Evolutionary conservation across 2,888 invertebrate genomes (phyloP), one percentile per base, ranked within the genome.

Genomic region (Drosophila testacea): DNA sequence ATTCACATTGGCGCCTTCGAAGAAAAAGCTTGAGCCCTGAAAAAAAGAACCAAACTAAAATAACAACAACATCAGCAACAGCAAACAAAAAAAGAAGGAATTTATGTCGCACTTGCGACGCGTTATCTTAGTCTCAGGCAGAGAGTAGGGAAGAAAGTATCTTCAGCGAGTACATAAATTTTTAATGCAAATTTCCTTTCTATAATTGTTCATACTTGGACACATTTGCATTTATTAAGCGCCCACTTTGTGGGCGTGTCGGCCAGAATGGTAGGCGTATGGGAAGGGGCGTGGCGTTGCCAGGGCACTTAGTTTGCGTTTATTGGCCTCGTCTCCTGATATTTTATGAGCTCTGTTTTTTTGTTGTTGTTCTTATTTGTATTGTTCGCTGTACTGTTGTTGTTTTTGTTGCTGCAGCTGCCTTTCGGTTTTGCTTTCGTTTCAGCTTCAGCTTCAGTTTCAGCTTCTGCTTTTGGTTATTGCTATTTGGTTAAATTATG

Each of bases 171-270:
- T 81, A 83, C 85, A 83, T 87, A 79, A 84, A 88, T 81, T 81
- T 88, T 81, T 84, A 83, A 83, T 88, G 85, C 69, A 88, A 88
- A 88, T 84, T 84, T 85, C 86, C 86, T 77, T 88, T 88, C 88
- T 85, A 82, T 84, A 88, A 85, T 84, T 84, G 88, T 73, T 82
- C 80, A 82, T 82, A 83, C 82, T 83, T 88, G 88, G 83, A 75
- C 85, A 88, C 88, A 83, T 85, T 83, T 83, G 83, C 83, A 88
- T 83, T 79, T 88, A 88, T 88, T 83, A 81, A 81, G 76, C 75
- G 54, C 46, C 52, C 47, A 16, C 51, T 47, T 32, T 62, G 41
- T 61, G 59, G 59, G 64, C 48, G 69, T 44, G 44, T 22, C 9
- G 7, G 54, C 44, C 2, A n/a, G 9, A 22, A 44, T 22, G n/a